Conservation (phyloP, 1,140 invertebrate species). For the Drosophila melanogaster region Release_6_plus_ISO1_MT NT_037436.4:4151501-4152000, state of each 20-base stretch:
- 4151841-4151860: conserved; percentile 56
- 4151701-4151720: neutral
- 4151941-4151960: conserved; percentile 86
- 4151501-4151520: conserved; percentile 78
- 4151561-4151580: neutral
- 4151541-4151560: conserved; percentile 69
- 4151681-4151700: conserved; percentile 43
- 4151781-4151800: conserved; percentile 63
- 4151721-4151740: neutral
- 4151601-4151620: conserved; percentile 18
- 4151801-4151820: conserved; percentile 76
- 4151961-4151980: conserved; percentile 88
- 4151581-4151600: too few species aligned
- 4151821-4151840: conserved; percentile 68
- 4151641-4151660: conserved; percentile 70
- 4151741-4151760: conserved; percentile 17
- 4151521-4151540: conserved; percentile 82
- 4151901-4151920: conserved; percentile 87
- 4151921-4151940: conserved; percentile 90
- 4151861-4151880: conserved; percentile 55
- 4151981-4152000: conserved; percentile 89
- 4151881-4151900: conserved; percentile 60
- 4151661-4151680: conserved; percentile 71
- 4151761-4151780: conserved; percentile 62
- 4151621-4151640: conserved; percentile 79